Evolutionary conservation across 2,113 vertebrate genomes (phyloP), one percentile per base, ranked within the genome.

Genomic region (Sapayoa aenigma): DNA sequence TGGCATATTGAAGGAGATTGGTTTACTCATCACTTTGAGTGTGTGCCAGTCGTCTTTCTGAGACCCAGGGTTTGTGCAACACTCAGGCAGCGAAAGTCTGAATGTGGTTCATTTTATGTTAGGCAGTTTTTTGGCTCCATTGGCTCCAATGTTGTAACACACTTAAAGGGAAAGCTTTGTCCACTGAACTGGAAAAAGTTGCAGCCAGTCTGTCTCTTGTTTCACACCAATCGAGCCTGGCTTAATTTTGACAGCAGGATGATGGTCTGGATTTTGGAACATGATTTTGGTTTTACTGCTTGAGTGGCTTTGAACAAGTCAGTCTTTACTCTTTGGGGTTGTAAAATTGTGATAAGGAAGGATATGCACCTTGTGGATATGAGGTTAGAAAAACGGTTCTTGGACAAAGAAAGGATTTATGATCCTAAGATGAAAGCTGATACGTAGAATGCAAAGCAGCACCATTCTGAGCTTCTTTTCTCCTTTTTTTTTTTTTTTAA

Each of bases 191-290:
- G 85, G 90, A 95, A 93, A 89, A 83, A 77, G 75, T 12, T 69
- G 82, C 80, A 93, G 83, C 82, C 94, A 86, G 79, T 39, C 85
- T 92, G 90, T 92, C 92, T 95, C 88, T 84, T 39, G 25, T 86
- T 94, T 90, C 68, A 5, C 63, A 71, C 85, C 68, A 23, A 19
- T 81, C 1, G 5, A 88, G 67, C 22, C 85, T 5, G 10, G 49
- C 83, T 83, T 37, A 15, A 58, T 92, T 79, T 90, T 92, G 85
- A 90, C 95, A 88, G 63, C 46, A 74, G 86, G 39, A 58, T 74
- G 91, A 84, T 63, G 88, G 72, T 71, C 83, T 96, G 83, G 46
- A 55, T 88, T 96, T 93, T 90, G 90, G 86, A 92, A 84, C 68
- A 9, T 47, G 63, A n/a, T 46, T 94, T 79, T 80, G 50, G 42